Conservation (phyloP, 2,797 vertebrate genomes). For the Pteropus rufus region DNA sequence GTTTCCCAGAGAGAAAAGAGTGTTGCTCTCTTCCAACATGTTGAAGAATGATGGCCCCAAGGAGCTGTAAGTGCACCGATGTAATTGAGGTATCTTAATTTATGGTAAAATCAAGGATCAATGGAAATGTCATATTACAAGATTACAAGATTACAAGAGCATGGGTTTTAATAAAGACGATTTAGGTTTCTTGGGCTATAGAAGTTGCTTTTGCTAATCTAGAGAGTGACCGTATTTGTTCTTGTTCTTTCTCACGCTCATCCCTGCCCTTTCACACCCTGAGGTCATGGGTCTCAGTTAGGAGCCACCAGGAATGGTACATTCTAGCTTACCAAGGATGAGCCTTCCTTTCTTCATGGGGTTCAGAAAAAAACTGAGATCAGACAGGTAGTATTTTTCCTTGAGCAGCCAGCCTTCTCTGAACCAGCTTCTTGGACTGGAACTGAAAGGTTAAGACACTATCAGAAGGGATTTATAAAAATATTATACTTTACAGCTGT, state of each 20-base stretch:
- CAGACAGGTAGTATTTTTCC: background rate
- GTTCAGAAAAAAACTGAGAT: background rate
- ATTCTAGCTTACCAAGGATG: background rate
- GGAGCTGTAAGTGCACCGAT: background rate
- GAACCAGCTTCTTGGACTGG: background rate
- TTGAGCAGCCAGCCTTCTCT: background rate
- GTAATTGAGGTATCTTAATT: background rate
- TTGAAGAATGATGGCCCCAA: background rate
- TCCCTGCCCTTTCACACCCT: background rate
- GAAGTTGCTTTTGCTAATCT: background rate
- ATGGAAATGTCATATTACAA: background rate
- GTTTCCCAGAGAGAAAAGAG: background rate
- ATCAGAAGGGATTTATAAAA: background rate
- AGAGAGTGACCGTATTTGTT: background rate
- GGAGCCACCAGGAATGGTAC: background rate
- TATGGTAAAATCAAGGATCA: background rate
- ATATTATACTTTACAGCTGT: background rate
- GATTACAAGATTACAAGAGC: background rate
- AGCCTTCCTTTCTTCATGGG: background rate
- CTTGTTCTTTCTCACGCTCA: background rate
- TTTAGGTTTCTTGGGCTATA: background rate
- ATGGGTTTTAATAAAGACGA: background rate
- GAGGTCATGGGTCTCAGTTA: background rate
- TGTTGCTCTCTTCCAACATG: background rate
- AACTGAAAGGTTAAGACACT: background rate